Evolutionary conservation across 2,797 vertebrate genomes (phyloP), one percentile per base, ranked within the genome.

Genomic region (Spinibarbus caldwelli): DNA sequence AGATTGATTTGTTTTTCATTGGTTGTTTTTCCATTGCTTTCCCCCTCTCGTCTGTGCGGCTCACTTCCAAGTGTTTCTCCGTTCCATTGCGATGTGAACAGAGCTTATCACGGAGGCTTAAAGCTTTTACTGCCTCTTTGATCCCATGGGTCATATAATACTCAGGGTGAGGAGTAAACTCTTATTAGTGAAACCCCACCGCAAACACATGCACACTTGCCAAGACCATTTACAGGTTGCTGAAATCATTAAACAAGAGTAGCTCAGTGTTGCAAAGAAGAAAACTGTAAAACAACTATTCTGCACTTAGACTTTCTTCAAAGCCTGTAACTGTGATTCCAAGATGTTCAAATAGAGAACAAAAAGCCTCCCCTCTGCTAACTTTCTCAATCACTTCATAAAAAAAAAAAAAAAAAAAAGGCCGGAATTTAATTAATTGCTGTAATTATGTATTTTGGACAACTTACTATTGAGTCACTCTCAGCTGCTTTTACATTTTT

Each of bases 391-490:
- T 83, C 57, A 71, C 52, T 72, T 84, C 80, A 86, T 90, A 88
- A 41, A 41, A 41, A 17, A 89, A 66, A 90, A 84, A 85, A 88
- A 88, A 41, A 41, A 10, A 17, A 89, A 66, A 90, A 84, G 83
- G 68, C 82, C 87, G 76, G 89, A 86, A 91, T 93, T 86, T 91
- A 91, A 95, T 95, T 94, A 93, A 95, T 94, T 92, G 90, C 88
- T 87, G 82, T 94, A 94, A 95, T 95, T 94, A 95, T 93, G 86
- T 91, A 87, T 92, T 91, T 91, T 89, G 90, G 93, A 95, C 86
- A 89, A 93, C 90, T 93, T 88, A 92, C 91, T 91, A 91, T 89
- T 86, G 90, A 94, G 86, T 92, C 87, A 82, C 85, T 93, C 86
- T 90, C 85, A 91, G 88, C 75, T 91, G 91, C 93, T 91, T 90